Conservation (phyloP, 1,140 invertebrate genomes). For the Kradibia gibbosae region DNA sequence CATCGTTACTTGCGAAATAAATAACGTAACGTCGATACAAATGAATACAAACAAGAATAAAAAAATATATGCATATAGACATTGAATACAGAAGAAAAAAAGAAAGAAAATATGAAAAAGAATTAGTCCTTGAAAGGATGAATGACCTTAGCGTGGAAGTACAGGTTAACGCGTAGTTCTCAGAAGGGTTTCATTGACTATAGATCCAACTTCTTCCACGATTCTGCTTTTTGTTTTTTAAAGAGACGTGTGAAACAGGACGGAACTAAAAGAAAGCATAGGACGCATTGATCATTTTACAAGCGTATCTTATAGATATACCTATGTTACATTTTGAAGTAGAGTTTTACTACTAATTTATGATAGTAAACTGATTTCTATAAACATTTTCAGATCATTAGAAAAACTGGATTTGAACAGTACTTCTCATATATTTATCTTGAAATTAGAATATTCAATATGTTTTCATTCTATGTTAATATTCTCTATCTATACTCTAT, state of each 20-base stretch:
- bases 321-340: not conserved
- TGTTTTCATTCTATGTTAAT: no score
- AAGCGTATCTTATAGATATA: not conserved
- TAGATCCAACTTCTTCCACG: not conserved
- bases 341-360: not conserved
- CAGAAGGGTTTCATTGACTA: slow-evolving; percentile 36
- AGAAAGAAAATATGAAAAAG: not conserved
- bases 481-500: no score
- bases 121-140: slow-evolving; percentile 48
- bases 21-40: no score
- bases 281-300: not conserved
- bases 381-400: not conserved
- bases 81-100: slow-evolving; percentile 2
- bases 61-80: not conserved
- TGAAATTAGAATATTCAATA: no score
- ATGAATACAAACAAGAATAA: not conserved
- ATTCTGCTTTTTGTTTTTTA: slow-evolving; percentile 34
- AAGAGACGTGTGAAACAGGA: slow-evolving; percentile 27
- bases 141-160: slow-evolving; percentile 37
- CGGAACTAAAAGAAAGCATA: not conserved
- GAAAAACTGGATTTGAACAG: no score
- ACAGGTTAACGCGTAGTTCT: slow-evolving; percentile 16
- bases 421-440: no score
- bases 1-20: no score
- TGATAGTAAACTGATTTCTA: not conserved